A percentile compares a stretch with the other conserved stretches of the same genome.
These are phyloP conservation scores for Chaetodon trifasciatus DNA, from an alignment of 2,797 vertebrate genomes.

Conservation along the genomic window DNA sequence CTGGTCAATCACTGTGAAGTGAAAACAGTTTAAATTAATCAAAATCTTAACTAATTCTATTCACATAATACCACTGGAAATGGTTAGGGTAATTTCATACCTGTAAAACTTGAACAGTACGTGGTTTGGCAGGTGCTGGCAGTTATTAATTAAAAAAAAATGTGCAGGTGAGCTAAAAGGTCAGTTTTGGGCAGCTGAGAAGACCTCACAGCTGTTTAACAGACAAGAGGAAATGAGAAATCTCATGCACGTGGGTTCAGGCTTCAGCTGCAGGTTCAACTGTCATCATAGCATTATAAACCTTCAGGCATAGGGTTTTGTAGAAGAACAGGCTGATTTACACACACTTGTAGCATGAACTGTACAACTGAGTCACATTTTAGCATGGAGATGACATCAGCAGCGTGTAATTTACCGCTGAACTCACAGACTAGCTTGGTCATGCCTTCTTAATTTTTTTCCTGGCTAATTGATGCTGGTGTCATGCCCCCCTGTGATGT, in stretches of 20 bases:
- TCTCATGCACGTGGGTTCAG: not conserved
- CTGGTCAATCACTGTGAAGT: constrained; percentile 3
- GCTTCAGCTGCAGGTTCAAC: constrained; percentile 1
- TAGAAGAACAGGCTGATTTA: not conserved
- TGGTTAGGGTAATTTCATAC: not conserved
- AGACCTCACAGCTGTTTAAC: constrained; percentile 1
- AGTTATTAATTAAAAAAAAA: not conserved
- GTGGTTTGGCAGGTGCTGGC: not conserved
- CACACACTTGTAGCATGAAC: not conserved
- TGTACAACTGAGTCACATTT: constrained; percentile 6
- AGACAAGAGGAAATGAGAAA: constrained; percentile 24
- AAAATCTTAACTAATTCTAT: not conserved
- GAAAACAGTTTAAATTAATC: too few species aligned
- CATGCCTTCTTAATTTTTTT: not conserved
- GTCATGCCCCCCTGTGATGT: not conserved
- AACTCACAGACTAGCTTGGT: not conserved
- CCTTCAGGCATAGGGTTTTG: not conserved
- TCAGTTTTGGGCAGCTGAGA: constrained; percentile 14
- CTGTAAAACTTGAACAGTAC: not conserved
- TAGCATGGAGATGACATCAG: not conserved
- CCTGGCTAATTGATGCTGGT: constrained; percentile 2
- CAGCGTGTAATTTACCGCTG: not conserved
- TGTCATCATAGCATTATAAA: constrained; percentile 56
- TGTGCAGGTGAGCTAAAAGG: constrained; percentile 19
- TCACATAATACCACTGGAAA: constrained; percentile 6